Percentiles rank a stretch among this genome's conserved stretches.
phyloP scores from a whole-genome alignment of 2,113 vertebrate species.

The Bubo bubo region DNA sequence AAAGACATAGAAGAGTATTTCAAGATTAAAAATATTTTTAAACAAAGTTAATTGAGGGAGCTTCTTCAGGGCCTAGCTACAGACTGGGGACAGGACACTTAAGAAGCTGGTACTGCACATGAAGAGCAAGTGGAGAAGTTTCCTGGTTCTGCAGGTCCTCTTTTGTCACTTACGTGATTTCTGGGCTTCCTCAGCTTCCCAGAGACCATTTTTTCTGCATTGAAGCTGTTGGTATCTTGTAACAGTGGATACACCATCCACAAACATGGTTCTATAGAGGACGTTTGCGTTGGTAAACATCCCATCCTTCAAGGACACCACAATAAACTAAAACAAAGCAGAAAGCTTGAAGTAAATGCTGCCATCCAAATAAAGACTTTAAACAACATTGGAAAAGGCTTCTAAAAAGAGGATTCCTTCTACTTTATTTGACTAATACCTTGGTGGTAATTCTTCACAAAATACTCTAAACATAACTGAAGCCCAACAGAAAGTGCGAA shows the following conservation, averaged over 20 bases:
- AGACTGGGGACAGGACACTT: no score
- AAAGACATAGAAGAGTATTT: accelerated
- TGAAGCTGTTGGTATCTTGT: conserved; percentile 78
- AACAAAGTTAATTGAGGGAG: no score
- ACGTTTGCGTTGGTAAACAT: conserved; percentile 98
- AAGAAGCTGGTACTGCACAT: accelerated
- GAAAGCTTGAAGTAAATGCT: not conserved
- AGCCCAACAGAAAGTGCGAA: not conserved
- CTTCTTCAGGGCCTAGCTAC: not conserved
- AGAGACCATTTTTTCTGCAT: not conserved
- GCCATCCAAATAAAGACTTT: not conserved
- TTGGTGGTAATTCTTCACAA: not conserved
- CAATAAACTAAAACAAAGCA: conserved; percentile 86
- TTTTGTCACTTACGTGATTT: accelerated
- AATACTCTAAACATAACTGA: not conserved
- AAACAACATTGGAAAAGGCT: not conserved
- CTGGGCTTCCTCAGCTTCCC: not conserved
- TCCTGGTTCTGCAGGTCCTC: conserved; percentile 42
- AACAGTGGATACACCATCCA: conserved; percentile 91
- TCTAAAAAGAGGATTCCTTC: not conserved
- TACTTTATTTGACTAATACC: not conserved
- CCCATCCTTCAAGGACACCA: conserved; percentile 97
- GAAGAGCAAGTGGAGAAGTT: accelerated
- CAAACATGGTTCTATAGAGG: conserved; percentile 92
- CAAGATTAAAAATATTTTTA: not conserved